A percentile compares a stretch with the other conserved stretches of the same genome.
Conservation (phyloP, 2,113 vertebrate genomes). For the Actenoides hombroni region DNA sequence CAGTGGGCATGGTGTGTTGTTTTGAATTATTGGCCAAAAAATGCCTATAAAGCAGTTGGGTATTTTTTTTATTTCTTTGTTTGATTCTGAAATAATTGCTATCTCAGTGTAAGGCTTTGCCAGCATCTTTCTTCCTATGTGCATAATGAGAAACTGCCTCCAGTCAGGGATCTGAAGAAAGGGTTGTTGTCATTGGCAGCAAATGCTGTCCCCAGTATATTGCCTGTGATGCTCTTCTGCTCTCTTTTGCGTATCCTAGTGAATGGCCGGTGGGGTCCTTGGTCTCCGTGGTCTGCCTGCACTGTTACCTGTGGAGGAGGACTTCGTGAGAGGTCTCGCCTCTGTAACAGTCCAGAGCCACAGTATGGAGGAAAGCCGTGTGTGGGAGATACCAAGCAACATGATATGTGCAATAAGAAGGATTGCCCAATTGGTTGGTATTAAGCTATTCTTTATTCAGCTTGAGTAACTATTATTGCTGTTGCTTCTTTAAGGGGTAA, state of each 20-base stretch:
- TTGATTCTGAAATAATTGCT: not conserved
- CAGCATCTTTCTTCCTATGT: not conserved
- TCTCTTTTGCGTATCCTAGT: slow-evolving; percentile 70
- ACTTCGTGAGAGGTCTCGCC: slow-evolving; percentile 81
- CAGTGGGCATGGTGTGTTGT: not conserved
- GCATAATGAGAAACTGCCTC: not conserved
- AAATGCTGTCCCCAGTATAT: not conserved
- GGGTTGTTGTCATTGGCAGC: not conserved
- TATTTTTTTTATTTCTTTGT: not conserved
- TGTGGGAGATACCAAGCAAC: slow-evolving; percentile 80
- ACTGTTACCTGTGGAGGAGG: slow-evolving; percentile 90
- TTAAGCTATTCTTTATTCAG: not conserved
- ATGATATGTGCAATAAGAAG: slow-evolving; percentile 86
- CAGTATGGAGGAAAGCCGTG: slow-evolving; percentile 87
- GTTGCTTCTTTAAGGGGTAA: not conserved
- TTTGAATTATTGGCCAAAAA: not conserved
- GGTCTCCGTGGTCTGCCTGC: slow-evolving; percentile 95
- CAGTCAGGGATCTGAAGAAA: not conserved
- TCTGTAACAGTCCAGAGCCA: slow-evolving; percentile 91
- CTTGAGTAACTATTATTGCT: not conserved
- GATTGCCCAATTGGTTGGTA: slow-evolving; percentile 88
- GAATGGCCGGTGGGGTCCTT: slow-evolving; percentile 93
- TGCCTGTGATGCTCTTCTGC: not conserved
- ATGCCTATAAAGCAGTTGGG: not conserved
- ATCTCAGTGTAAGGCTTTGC: not conserved